Base-by-base conservation (phyloP, 2,888 invertebrate species). In the Oligia latruncula region DNA sequence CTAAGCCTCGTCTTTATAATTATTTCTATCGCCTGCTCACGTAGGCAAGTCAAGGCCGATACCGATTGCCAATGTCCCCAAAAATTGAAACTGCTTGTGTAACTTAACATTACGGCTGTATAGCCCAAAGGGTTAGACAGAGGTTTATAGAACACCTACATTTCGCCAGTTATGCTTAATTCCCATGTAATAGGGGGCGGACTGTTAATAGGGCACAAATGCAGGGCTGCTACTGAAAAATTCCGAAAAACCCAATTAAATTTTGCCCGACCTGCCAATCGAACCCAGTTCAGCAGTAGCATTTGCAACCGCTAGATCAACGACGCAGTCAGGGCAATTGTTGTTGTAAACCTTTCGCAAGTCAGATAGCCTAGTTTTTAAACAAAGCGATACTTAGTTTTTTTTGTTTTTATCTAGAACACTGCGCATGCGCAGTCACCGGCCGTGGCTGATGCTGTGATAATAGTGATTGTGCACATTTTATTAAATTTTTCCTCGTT, bases 401-500 rank as follows among this genome's bases (percentile, higher is more conserved):
- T 60, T 81, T 65, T 78, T 82, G 43, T 71, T 64, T 74, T 74
- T 68, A 83, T 75, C 79, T 83, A 67, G 74, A 74, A 58, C 81
- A 68, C 40, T 13, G 49, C 13, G 20, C 62, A 40, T 43, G 49
- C 23, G 20, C 74, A 77, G 58, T 66, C 46, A 52, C 68, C 62
- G 70, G 66, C 20, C 23, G n/a, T 65, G 64, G 3, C 35, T 43
- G 64, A 67, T 55, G 43, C 84, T 17, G 72, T 71, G 66, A 58
- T 40, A 15, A 4, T n/a, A 43, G 72, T 23, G 60, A 74, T 40
- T 62, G 74, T 76, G 64, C 35, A 40, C 20, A 62, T 68, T 74
- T 68, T 62, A n/a, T 64, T 71, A 46, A 0, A 71, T 66, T 66
- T 84, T 77, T 77, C 55, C 71, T 77, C 17, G 29, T 81, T 52